Evolutionary conservation across 2,888 invertebrate genomes (phyloP), one percentile per base, ranked within the genome.

Genomic region (Drosophila infuscata): DNA sequence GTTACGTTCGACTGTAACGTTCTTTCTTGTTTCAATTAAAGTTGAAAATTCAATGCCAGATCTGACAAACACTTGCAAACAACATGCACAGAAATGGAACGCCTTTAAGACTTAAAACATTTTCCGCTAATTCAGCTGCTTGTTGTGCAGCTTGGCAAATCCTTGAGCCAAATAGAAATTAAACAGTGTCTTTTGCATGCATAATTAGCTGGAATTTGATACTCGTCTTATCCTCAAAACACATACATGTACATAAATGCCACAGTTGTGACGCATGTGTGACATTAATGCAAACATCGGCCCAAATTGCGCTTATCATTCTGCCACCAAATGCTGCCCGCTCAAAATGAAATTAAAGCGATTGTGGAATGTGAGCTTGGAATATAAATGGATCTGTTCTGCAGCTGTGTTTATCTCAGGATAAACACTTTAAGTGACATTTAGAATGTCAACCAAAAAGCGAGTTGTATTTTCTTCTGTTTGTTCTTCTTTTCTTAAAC

Each of bases 181-280:
- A 60, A 78, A 74, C 81, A 85, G 82, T 80, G 70, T 65, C 62
- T 78, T 85, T 80, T 88, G 81, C 86, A 85, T 88, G 83, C 74
- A 74, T 86, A 88, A 88, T 88, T 85, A 83, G 83, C 80, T 71
- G 56, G 61, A 60, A 71, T 70, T 73, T 58, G 41, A 56, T 25
- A 41, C 15, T 48, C 36, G 54, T 11, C 41, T 46, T 48, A n/a
- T 29, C 17, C 30, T 57, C 9, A n/a, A 25, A 64, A 9, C 30
- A 25, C 7, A n/a, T 25, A 15, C 7, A 35, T 15, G 11, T 25
- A 15, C 7, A 35, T 15, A 36, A 25, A 38, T 49, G 59, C 66
- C 60, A 53, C 66, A 67, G 74, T 5, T 83, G 75, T 82, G 83
- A 82, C 85, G 75, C 83, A 88, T 79, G 83, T 86, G 81, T 76